Evolutionary conservation across 2,888 invertebrate genomes (phyloP).

Genomic region (Clistopyga incitator): DNA sequence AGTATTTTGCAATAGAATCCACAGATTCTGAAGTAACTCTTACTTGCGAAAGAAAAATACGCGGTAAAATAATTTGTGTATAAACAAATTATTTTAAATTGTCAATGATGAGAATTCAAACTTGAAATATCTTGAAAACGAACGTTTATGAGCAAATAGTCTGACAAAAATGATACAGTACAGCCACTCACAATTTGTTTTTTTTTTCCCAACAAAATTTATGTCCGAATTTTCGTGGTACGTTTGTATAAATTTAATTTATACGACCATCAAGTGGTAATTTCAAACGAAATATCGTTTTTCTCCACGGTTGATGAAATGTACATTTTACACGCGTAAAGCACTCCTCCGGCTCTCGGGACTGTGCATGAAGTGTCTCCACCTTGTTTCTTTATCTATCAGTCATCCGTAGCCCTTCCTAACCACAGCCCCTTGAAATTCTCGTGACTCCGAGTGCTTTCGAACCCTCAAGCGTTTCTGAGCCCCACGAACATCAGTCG

Average conservation of each 20-base stretch:
- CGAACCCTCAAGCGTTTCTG: conserved; percentile 51
- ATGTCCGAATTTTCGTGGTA: background rate
- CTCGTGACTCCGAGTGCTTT: conserved; percentile 59
- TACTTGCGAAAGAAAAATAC: too few relatives aligned
- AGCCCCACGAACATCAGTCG: conserved; percentile 33
- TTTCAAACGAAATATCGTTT: background rate
- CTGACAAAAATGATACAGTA: too few relatives aligned
- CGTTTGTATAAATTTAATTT: background rate
- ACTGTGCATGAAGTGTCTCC: conserved; percentile 34
- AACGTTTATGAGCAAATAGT: too few relatives aligned
- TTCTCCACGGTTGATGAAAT: background rate
- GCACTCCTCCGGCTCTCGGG: background rate
- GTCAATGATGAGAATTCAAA: too few relatives aligned
- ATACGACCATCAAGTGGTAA: background rate
- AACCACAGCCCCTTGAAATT: conserved; percentile 42
- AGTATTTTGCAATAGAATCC: too few relatives aligned
- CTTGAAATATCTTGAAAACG: too few relatives aligned
- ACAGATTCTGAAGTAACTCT: too few relatives aligned
- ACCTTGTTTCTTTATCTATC: conserved; percentile 33
- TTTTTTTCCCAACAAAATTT: background rate
- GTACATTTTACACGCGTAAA: background rate
- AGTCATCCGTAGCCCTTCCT: conserved; percentile 35
- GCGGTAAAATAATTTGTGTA: too few relatives aligned
- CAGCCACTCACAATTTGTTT: too few relatives aligned
- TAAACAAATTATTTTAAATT: too few relatives aligned